These are phyloP conservation scores for Mus minutoides DNA, from an alignment of 2,797 vertebrate species.

Conservation along the genomic window DNA sequence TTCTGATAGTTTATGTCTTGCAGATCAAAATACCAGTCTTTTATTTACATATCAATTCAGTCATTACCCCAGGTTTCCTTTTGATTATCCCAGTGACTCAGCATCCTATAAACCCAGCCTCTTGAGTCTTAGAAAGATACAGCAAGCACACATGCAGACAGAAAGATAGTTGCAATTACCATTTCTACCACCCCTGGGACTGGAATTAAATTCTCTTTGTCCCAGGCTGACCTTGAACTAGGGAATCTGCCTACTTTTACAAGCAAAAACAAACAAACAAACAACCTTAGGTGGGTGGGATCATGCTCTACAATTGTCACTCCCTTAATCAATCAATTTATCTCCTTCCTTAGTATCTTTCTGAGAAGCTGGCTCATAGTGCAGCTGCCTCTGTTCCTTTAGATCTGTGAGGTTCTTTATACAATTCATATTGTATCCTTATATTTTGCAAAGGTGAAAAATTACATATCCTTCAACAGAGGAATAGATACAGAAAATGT, in stretches of 20 bases:
- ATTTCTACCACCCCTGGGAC: background rate
- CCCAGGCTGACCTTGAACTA: background rate
- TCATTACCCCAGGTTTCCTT: background rate
- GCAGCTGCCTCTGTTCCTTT: background rate
- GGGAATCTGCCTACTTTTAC: background rate
- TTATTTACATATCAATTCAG: background rate
- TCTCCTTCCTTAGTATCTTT: background rate
- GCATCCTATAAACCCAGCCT: background rate
- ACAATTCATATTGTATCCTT: background rate
- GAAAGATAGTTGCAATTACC: background rate
- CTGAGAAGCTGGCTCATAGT: background rate
- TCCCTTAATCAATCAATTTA: background rate
- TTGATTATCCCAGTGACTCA: background rate
- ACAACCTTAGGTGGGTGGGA: background rate
- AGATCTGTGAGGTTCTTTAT: background rate
- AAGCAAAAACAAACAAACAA: background rate
- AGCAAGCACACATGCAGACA: background rate
- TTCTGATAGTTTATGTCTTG: too few species aligned
- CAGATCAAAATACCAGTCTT: too few species aligned
- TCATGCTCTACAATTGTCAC: background rate
- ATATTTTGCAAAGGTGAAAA: background rate
- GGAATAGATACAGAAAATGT: too few species aligned
- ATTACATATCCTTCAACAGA: background rate
- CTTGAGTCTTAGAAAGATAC: background rate
- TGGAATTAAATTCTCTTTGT: background rate